Evolutionary conservation across 2,113 vertebrate species (phyloP).

Genomic region (human): GRCh38 chr9:33679001-33679500

Average conservation of each 20-base stretch:
- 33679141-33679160: not conserved
- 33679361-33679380: not conserved
- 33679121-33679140: not conserved
- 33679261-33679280: not conserved
- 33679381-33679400: not conserved
- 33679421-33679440: not conserved
- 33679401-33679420: not conserved
- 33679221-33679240: not conserved
- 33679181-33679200: not conserved
- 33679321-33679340: not conserved
- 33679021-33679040: not conserved
- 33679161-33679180: not conserved
- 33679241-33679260: not conserved
- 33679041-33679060: not conserved
- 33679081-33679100: not conserved
- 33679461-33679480: not conserved
- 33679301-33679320: not conserved
- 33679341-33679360: not conserved
- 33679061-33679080: not conserved
- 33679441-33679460: not conserved
- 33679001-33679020: not conserved
- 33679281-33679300: not conserved
- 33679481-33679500: not conserved
- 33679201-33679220: not conserved
- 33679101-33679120: not conserved